A percentile compares a stretch with the other conserved stretches of the same genome.
phyloP scores from a whole-genome alignment of 2,888 invertebrate species.

The Atrina japonica region DNA sequence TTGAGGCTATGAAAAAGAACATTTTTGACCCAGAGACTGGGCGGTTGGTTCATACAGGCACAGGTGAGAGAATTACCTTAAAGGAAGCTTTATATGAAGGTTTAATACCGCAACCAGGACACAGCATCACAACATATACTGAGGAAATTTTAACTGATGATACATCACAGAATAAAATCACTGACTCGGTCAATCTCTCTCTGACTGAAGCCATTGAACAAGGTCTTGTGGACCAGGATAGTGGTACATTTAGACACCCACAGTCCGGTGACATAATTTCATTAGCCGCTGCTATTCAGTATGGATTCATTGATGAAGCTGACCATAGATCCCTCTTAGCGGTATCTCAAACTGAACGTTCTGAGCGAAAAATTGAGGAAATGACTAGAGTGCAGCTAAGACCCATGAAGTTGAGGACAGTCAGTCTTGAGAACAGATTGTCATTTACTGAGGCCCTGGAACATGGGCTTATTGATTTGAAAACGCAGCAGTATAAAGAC shows the following conservation, averaged over 20 bases:
- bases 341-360: slow-evolving; percentile 27
- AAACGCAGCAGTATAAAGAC: slow-evolving; percentile 75
- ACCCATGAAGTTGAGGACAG: slow-evolving; percentile 24
- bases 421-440: slow-evolving; percentile 51
- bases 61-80: slow-evolving; percentile 87
- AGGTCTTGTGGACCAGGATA: slow-evolving; percentile 84
- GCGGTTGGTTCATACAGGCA: slow-evolving; percentile 84
- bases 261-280: slow-evolving; percentile 73
- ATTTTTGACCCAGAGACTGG: slow-evolving; percentile 92
- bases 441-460: slow-evolving; percentile 87
- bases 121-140: slow-evolving; percentile 34
- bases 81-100: slow-evolving; percentile 86
- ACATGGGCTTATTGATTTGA: slow-evolving; percentile 88
- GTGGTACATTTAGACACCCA: slow-evolving; percentile 85
- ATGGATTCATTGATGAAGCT: slow-evolving; percentile 87
- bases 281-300: slow-evolving; percentile 82
- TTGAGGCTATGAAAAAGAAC: slow-evolving; percentile 95
- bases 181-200: slow-evolving; percentile 71
- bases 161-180: not conserved
- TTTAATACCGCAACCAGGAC: slow-evolving; percentile 71
- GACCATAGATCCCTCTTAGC: slow-evolving; percentile 6
- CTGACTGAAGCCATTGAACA: slow-evolving; percentile 85
- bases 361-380: slow-evolving; percentile 53
- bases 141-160: slow-evolving; percentile 26
- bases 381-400: slow-evolving; percentile 44